Conservation (phyloP, 2,888 invertebrate species). For the Selenia dentaria region DNA sequence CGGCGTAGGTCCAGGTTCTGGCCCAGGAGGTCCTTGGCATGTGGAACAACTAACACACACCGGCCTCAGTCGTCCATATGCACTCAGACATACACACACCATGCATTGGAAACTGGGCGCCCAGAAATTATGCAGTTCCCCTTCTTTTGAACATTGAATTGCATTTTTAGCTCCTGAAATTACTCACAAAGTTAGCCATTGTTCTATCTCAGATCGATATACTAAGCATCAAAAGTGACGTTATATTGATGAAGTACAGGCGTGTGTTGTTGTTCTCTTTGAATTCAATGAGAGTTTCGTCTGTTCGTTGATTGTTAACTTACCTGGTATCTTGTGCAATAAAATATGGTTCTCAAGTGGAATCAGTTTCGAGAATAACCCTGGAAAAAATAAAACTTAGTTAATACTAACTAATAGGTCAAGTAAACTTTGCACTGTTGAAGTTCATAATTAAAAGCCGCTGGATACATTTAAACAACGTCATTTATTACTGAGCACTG, state of each 20-base stretch:
- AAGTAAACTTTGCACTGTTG: too few relatives aligned
- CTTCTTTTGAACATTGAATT: conserved; percentile 47
- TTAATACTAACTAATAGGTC: too few relatives aligned
- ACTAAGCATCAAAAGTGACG: too few relatives aligned
- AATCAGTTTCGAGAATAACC: conserved; percentile 44
- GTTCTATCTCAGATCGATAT: too few relatives aligned
- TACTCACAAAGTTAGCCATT: not conserved
- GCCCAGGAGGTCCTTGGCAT: conserved; percentile 35
- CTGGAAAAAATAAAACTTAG: too few relatives aligned
- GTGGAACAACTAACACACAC: conserved; percentile 58
- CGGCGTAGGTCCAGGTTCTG: conserved; percentile 7
- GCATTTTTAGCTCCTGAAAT: conserved; percentile 48
- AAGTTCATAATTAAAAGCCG: too few relatives aligned
- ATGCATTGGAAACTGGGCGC: conserved; percentile 47
- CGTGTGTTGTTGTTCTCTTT: too few relatives aligned
- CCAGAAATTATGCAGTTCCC: conserved; percentile 58
- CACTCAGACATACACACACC: conserved; percentile 60
- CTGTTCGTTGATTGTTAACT: conserved; percentile 14
- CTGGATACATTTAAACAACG: too few relatives aligned
- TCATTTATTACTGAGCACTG: too few relatives aligned
- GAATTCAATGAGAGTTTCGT: too few relatives aligned
- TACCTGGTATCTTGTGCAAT: conserved; percentile 51
- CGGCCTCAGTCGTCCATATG: conserved; percentile 43
- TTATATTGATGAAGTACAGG: too few relatives aligned
- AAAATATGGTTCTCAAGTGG: conserved; percentile 44